Conservation (phyloP, 2,888 invertebrate genomes). For the Acleris cristana region DNA sequence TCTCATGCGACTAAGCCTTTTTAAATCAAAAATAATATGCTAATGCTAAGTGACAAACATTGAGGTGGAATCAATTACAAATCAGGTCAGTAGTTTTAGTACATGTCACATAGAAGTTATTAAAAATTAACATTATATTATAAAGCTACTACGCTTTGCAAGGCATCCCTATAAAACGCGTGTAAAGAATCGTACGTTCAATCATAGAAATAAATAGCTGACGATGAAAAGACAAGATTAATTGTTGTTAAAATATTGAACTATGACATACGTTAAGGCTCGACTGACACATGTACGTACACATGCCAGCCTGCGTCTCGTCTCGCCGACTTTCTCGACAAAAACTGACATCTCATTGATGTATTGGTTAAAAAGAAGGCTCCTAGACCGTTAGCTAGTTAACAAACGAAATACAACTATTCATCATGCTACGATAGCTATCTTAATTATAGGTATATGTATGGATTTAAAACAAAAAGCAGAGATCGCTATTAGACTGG, state of each 20-base stretch:
- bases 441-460: slow-evolving; percentile 53
- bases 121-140: too few relatives aligned
- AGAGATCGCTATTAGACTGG: slow-evolving; percentile 31
- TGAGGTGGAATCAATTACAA: too few relatives aligned
- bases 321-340: slow-evolving; percentile 50
- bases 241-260: slow-evolving; percentile 74
- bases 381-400: slow-evolving; percentile 71
- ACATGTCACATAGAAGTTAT: too few relatives aligned
- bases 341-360: slow-evolving; percentile 77
- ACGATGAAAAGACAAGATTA: slow-evolving; percentile 63
- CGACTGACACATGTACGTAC: slow-evolving; percentile 53
- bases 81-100: too few relatives aligned
- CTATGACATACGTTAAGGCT: slow-evolving; percentile 68
- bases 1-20: too few relatives aligned
- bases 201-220: slow-evolving; percentile 48
- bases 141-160: too few relatives aligned
- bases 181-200: neutral
- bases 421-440: slow-evolving; percentile 63
- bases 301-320: slow-evolving; percentile 55
- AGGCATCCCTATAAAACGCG: too few relatives aligned
- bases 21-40: too few relatives aligned
- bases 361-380: slow-evolving; percentile 69
- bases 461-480: slow-evolving; percentile 44
- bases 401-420: slow-evolving; percentile 68
- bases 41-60: too few relatives aligned